These are phyloP conservation scores for human (Homo sapiens) DNA, from an alignment of 2,113 vertebrate species.

Conservation along the genomic window DNA sequence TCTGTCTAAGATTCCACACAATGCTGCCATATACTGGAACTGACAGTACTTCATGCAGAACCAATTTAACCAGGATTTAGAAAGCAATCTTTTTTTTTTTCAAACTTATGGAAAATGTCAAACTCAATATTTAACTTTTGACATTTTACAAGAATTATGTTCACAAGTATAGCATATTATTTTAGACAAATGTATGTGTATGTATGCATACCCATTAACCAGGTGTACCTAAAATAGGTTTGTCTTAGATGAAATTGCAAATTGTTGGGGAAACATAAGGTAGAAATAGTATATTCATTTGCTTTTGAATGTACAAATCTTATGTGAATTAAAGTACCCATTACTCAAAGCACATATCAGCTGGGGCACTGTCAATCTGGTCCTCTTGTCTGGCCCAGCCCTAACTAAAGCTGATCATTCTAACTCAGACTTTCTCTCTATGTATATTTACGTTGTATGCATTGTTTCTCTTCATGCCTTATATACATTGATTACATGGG, in stretches of 20 bases:
- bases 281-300: background rate
- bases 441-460: background rate
- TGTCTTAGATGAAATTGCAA: background rate
- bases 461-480: background rate
- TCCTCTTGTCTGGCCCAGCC: background rate
- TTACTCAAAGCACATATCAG: background rate
- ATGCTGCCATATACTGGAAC: background rate
- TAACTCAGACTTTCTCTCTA: background rate
- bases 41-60: constrained; percentile 23
- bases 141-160: constrained; percentile 19
- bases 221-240: background rate
- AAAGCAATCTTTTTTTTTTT: constrained; percentile 3
- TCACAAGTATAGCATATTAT: background rate
- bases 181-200: background rate
- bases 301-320: background rate
- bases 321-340: background rate
- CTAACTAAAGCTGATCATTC: background rate
- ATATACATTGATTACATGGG: background rate
- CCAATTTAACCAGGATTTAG: background rate
- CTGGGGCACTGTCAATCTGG: background rate
- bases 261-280: background rate
- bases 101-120: background rate
- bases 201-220: background rate
- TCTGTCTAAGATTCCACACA: background rate
- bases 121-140: constrained; percentile 1